These are phyloP conservation scores for Dasyurus viverrinus DNA, from an alignment of 2,113 vertebrate genomes.

Conservation along the genomic window DNA sequence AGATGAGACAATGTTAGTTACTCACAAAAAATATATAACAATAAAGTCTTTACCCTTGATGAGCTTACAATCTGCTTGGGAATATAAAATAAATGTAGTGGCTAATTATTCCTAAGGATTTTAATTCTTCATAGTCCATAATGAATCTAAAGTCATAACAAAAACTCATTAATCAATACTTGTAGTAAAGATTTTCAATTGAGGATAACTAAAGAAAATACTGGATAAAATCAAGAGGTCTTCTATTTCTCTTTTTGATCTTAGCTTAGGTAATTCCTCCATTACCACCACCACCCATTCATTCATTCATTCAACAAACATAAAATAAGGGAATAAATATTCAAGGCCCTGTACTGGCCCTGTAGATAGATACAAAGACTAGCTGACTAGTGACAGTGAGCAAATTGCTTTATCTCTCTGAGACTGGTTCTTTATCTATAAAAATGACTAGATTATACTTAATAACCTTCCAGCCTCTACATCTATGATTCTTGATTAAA, in stretches of 20 bases:
- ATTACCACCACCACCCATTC: background rate
- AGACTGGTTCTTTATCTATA: background rate
- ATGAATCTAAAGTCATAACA: background rate
- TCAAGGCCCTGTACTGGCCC: no score
- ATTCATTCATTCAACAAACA: no score
- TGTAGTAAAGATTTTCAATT: background rate
- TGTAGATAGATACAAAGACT: no score
- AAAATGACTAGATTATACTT: no score
- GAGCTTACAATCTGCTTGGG: background rate
- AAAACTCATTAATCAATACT: background rate
- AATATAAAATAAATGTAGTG: background rate
- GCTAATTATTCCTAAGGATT: background rate
- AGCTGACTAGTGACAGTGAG: background rate
- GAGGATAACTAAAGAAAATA: background rate
- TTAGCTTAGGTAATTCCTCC: background rate
- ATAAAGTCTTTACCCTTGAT: background rate
- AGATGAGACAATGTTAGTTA: background rate
- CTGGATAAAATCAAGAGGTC: background rate
- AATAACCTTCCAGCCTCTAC: background rate
- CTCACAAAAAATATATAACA: background rate
- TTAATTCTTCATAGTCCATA: background rate
- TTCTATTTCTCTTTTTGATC: background rate
- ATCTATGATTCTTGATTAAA: background rate
- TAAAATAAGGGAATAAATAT: no score
- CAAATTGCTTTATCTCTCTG: no score